Base-by-base conservation (phyloP, 2,113 vertebrate species). In the Pluvianellus socialis region DNA sequence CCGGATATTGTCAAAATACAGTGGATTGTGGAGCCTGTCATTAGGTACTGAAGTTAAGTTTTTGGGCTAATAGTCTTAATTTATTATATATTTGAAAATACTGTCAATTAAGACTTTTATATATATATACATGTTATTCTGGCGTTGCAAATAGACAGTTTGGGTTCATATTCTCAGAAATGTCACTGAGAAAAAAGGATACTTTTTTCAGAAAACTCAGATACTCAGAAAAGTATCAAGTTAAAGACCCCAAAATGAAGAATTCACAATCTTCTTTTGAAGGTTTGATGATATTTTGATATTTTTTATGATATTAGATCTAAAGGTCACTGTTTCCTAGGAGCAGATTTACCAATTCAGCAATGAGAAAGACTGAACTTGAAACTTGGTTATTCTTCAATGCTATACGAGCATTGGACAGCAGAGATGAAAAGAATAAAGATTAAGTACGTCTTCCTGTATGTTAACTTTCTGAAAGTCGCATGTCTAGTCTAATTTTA, bases 331-430 rank as follows among this genome's bases (percentile, higher is more conserved):
- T 35, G 16, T 79, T 94, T 87, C 61, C 24, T 71, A 44, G 23
- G 33, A 84, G 38, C 13, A 50, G 20, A 76, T 73, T 70, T 92
- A 83, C n/a, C 38, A n/a, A 9, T 71, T 86, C 30, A 38, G 12
- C 3, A 6, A 26, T 28, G 14, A 88, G 18, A 65, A 53, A 32
- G 52, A 73, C 53, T 65, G 33, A 88, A 47, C 40, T 71, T 87
- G 73, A 71, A 85, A 74, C 20, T 47, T 59, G 6, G 18, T 47
- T 59, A 5, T 73, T 86, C 55, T 52, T 90, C 45, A 49, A 4
- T 79, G 33, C 33, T 6, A 10, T n/a, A 0, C 0, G 2, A 49
- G 7, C 14, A 17, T 19, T 67, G 47, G 52, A 32, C 49, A 58
- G 53, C 24, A 65, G 76, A 65, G 75, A 16, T 70, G 6, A 45